Percentiles rank a stretch among this genome's conserved stretches.
Conservation (phyloP, 2,797 vertebrate genomes). For the Scarus forsteni region DNA sequence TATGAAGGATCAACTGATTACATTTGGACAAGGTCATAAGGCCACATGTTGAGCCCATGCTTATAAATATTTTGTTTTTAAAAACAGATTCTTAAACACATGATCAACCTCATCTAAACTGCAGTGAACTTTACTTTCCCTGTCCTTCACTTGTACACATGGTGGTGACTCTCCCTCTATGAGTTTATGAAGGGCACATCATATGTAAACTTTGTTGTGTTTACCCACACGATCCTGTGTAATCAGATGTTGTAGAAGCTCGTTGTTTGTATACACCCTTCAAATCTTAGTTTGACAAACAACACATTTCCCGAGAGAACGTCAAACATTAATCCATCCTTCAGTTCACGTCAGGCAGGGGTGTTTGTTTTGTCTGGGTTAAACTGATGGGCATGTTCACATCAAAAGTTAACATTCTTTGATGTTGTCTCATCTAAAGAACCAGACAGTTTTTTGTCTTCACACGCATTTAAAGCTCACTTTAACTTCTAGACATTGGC, state of each 20-base stretch:
- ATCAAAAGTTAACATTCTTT: constrained; percentile 1
- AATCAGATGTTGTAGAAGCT: background rate
- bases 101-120: too few relatives aligned
- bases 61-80: too few relatives aligned
- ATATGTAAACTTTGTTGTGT: background rate
- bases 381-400: background rate
- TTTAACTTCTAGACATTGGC: background rate
- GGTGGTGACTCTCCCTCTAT: too few relatives aligned
- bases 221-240: background rate
- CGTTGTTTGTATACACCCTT: background rate
- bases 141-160: too few relatives aligned
- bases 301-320: background rate
- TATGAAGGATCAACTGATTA: too few relatives aligned
- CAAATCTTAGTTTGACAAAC: background rate
- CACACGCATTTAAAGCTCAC: background rate
- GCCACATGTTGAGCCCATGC: too few relatives aligned
- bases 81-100: too few relatives aligned
- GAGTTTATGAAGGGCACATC: too few relatives aligned
- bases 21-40: too few relatives aligned
- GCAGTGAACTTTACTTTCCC: too few relatives aligned
- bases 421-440: constrained; percentile 4
- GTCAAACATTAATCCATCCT: background rate
- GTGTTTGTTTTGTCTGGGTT: constrained; percentile 1
- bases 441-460: constrained; percentile 19
- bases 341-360: background rate